Percentiles rank a stretch among this genome's conserved stretches.
Evolutionary conservation across 2,113 vertebrate species (phyloP).

Genomic region (Phoxinus phoxinus): DNA sequence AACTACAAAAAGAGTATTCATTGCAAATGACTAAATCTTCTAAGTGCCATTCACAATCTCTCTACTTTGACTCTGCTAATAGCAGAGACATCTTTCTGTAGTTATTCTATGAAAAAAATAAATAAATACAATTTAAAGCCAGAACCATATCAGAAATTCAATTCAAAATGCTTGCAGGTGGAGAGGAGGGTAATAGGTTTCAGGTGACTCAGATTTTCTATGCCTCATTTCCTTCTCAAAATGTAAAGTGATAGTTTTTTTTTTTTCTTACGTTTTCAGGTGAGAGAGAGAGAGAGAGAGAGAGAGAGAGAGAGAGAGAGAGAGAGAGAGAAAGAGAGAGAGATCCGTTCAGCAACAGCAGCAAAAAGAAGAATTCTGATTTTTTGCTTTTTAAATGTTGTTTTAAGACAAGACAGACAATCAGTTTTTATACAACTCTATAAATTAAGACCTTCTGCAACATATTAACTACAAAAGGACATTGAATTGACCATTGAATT

Average conservation of each 20-base stretch:
- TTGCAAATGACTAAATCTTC: not conserved
- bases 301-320: no score
- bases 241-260: not conserved
- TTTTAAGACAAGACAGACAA: not conserved
- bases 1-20: no score
- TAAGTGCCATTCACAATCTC: not conserved
- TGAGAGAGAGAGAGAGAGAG: no score
- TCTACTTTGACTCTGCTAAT: not conserved
- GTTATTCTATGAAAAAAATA: not conserved
- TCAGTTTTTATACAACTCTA: not conserved
- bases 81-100: not conserved
- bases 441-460: not conserved
- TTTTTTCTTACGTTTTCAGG: not conserved
- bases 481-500: not conserved
- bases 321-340: no score
- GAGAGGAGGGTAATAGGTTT: not conserved
- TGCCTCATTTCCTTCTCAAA: not conserved
- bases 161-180: not conserved
- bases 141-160: rapidly evolving
- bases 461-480: not conserved
- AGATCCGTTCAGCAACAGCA: no score
- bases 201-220: not conserved
- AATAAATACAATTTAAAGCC: not conserved
- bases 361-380: no score
- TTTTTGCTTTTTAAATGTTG: not conserved